These are phyloP conservation scores for Heterocephalus glaber DNA, from an alignment of 2,113 vertebrate genomes.

Conservation along the genomic window DNA sequence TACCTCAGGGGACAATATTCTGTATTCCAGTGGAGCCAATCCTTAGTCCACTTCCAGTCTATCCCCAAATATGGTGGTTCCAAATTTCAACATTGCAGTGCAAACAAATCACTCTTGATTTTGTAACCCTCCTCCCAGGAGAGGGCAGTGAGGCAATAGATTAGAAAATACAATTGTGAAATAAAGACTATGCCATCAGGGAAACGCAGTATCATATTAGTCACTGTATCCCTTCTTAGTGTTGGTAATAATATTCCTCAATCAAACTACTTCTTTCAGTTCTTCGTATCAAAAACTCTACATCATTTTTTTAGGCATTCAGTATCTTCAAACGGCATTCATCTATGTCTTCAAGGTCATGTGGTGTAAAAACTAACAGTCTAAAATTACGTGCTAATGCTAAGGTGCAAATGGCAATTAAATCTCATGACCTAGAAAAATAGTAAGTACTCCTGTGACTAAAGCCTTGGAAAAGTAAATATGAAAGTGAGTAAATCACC, in stretches of 20 bases:
- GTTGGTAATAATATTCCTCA: not conserved
- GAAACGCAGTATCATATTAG: not conserved
- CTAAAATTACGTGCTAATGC: constrained; percentile 56
- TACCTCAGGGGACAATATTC: not conserved
- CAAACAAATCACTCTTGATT: constrained; percentile 55
- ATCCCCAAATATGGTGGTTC: not conserved
- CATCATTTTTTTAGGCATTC: not conserved
- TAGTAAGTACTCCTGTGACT: not conserved
- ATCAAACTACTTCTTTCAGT: constrained; percentile 22
- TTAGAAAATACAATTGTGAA: constrained; percentile 35
- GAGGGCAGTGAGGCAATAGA: not conserved
- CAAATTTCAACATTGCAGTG: constrained; percentile 50
- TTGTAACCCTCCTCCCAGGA: not conserved
- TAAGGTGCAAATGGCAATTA: constrained; percentile 38
- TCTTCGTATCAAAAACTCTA: not conserved
- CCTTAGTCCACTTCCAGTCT: not conserved
- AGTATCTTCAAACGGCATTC: not conserved
- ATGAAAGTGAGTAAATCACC: not conserved
- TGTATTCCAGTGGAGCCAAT: not conserved
- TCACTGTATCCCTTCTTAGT: not conserved
- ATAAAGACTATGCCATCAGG: not conserved
- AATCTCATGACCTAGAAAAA: constrained; percentile 55
- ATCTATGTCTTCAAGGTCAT: constrained; percentile 30
- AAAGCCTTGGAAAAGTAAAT: constrained; percentile 20
- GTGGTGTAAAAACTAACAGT: constrained; percentile 36